Evolutionary conservation across 2,113 vertebrate species (phyloP).

Genomic region (Otus sunia): DNA sequence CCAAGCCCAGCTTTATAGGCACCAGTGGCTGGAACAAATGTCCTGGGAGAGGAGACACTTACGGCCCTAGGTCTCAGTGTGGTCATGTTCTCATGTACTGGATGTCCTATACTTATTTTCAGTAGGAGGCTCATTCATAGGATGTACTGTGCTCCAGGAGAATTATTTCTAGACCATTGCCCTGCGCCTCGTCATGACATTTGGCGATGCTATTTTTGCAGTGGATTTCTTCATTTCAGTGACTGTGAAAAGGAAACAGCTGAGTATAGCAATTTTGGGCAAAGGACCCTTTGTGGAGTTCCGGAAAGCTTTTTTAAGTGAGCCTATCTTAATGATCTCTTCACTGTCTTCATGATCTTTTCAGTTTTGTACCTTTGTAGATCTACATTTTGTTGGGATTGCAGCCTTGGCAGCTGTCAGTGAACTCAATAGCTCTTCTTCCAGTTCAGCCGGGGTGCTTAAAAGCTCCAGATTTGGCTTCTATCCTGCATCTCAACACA

Average conservation of each 20-base stretch:
- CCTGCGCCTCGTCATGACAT: not conserved
- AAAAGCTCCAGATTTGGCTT: not conserved
- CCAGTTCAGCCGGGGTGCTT: not conserved
- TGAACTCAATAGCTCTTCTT: not conserved
- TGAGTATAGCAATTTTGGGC: not conserved
- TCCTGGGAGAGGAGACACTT: not conserved
- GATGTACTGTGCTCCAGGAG: not conserved
- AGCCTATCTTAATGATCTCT: not conserved
- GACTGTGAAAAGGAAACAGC: not conserved
- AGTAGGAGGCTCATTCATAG: not conserved
- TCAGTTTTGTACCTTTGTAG: not conserved
- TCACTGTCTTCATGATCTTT: not conserved
- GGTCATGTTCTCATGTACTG: not conserved
- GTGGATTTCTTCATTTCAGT: not conserved
- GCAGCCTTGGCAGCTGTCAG: not conserved
- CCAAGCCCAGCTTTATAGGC: not conserved
- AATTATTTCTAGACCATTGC: not conserved
- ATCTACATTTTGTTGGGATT: not conserved
- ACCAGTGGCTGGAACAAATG: not conserved
- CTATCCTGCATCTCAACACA: not conserved
- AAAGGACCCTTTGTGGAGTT: not conserved
- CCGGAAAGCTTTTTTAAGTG: not conserved
- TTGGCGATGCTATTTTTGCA: not conserved
- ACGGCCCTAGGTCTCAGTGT: not conserved
- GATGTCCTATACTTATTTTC: not conserved